Conservation (phyloP, 1,140 invertebrate genomes). For the Geopemphigus sp. region DNA sequence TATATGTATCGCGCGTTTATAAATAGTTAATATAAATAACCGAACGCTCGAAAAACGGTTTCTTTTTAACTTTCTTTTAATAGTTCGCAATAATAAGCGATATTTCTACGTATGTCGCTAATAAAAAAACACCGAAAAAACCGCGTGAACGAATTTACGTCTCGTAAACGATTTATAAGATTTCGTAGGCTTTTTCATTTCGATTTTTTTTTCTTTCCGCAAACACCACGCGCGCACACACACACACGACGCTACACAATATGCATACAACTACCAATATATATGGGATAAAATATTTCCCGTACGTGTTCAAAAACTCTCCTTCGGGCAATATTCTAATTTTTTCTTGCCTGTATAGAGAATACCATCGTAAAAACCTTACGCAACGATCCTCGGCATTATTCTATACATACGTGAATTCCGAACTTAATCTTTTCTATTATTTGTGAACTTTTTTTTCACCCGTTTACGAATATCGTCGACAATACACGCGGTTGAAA, state of each 20-base stretch:
- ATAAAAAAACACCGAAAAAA: neutral
- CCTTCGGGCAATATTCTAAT: neutral
- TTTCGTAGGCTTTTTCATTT: no score
- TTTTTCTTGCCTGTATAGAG: neutral
- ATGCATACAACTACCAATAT: neutral
- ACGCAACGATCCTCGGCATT: neutral
- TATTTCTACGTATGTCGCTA: neutral
- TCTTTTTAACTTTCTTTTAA: neutral
- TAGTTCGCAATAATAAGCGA: neutral
- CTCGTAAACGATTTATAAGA: no score
- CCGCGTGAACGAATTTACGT: neutral
- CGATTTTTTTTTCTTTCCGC: neutral
- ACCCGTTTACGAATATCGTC: neutral
- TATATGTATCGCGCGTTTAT: no score
- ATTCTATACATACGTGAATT: neutral
- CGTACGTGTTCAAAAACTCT: constrained; percentile 11
- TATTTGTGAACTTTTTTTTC: neutral
- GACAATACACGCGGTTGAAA: neutral
- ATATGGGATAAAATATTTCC: constrained; percentile 8
- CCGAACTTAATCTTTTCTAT: neutral
- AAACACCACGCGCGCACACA: no score
- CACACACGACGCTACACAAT: neutral
- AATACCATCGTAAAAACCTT: no score
- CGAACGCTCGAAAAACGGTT: no score
- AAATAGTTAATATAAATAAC: no score